A percentile compares a stretch with the other conserved stretches of the same genome.
These are phyloP conservation scores for Vidua macroura DNA, from an alignment of 2,113 vertebrate genomes.

Conservation along the genomic window DNA sequence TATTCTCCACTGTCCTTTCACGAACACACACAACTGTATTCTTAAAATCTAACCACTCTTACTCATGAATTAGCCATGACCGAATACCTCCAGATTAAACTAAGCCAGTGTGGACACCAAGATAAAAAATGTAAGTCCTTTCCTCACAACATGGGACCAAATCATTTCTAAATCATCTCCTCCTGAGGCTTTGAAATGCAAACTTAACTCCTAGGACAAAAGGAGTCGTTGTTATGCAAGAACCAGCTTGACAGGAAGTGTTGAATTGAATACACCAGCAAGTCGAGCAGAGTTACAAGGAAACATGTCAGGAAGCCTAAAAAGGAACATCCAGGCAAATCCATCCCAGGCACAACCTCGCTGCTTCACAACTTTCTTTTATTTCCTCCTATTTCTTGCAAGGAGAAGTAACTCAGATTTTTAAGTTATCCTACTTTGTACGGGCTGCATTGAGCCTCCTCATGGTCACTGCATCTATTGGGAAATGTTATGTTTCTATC, in stretches of 20 bases:
- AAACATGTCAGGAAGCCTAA: not conserved
- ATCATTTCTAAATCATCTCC: not conserved
- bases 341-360: not conserved
- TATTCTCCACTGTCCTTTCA: not conserved
- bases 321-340: not conserved
- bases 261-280: not conserved
- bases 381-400: not conserved
- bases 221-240: not conserved
- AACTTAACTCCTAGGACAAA: slow-evolving; percentile 20
- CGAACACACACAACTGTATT: accelerated
- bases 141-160: not conserved
- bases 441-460: not conserved
- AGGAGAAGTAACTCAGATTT: not conserved
- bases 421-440: not conserved
- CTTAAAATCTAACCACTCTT: not conserved
- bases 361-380: not conserved
- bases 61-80: not conserved
- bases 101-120: not conserved
- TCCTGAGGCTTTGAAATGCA: not conserved
- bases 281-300: not conserved
- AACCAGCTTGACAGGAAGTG: not conserved
- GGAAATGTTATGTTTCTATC: not conserved
- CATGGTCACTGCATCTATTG: not conserved
- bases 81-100: not conserved
- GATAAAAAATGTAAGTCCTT: not conserved